Percentiles rank a stretch among this genome's conserved stretches.
phyloP scores from a whole-genome alignment of 1,140 invertebrate species.

The Neodiprion virginianus region DNA sequence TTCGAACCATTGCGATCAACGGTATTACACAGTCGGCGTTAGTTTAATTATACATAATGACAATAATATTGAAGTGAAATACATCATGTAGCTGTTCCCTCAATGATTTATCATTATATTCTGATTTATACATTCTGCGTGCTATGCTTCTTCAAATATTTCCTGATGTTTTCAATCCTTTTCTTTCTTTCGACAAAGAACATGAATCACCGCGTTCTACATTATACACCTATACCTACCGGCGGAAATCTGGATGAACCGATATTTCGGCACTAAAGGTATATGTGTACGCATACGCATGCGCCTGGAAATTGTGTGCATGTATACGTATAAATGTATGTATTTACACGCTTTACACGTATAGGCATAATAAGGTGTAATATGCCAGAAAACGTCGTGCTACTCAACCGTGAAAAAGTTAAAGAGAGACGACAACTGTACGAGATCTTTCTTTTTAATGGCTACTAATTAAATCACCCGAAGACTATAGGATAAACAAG shows the following conservation, averaged over 20 bases:
- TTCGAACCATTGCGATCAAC: neutral
- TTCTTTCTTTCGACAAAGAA: too few species aligned
- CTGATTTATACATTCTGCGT: too few species aligned
- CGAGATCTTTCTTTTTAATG: neutral
- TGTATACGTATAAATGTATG: neutral
- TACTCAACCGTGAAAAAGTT: neutral
- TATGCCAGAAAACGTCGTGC: neutral
- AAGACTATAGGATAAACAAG: neutral
- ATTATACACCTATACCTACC: too few species aligned
- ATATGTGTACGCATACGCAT: too few species aligned
- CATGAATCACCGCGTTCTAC: too few species aligned
- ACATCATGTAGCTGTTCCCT: neutral
- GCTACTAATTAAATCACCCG: constrained; percentile 2
- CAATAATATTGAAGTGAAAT: neutral
- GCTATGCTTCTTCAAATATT: too few species aligned
- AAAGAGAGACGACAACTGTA: neutral
- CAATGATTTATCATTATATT: neutral
- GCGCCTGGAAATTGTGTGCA: neutral
- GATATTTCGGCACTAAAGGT: neutral
- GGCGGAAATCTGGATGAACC: too few species aligned
- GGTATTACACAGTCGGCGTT: neutral
- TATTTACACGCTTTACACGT: neutral
- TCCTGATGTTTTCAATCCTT: too few species aligned
- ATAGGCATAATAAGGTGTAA: neutral
- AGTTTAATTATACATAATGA: neutral